Evolutionary conservation across 2,888 invertebrate genomes (phyloP).

Genomic region (Melinaea marsaeus): DNA sequence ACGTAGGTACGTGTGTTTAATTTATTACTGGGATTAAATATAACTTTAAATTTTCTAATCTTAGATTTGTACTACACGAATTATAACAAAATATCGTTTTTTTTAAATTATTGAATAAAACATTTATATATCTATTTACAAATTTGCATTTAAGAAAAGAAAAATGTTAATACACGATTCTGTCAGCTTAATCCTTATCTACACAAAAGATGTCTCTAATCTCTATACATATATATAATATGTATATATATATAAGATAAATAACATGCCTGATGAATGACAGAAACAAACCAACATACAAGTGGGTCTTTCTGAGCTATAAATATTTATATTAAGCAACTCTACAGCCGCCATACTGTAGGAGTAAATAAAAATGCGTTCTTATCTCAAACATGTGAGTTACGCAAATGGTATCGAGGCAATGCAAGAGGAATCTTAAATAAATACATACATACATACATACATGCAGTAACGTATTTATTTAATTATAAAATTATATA

Average conservation of each 20-base stretch:
- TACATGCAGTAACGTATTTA: no score
- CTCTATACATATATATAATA: background rate
- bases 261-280: constrained; percentile 62
- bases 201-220: no score
- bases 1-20: constrained; percentile 59
- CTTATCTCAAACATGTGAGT: constrained; percentile 70
- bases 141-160: no score
- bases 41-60: background rate
- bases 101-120: no score
- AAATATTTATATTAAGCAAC: constrained; percentile 77
- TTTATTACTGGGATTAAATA: constrained; percentile 56
- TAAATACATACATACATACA: background rate
- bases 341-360: constrained; percentile 64
- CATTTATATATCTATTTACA: no score
- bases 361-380: constrained; percentile 71
- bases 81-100: no score
- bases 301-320: constrained; percentile 64
- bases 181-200: no score
- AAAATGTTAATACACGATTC: no score
- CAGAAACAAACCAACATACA: constrained; percentile 74
- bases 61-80: no score
- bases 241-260: constrained; percentile 39
- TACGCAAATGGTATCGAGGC: constrained; percentile 59
- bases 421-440: constrained; percentile 16
- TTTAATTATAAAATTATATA: no score